Conservation (phyloP, 2,797 vertebrate genomes). For the Alosa sapidissima region DNA sequence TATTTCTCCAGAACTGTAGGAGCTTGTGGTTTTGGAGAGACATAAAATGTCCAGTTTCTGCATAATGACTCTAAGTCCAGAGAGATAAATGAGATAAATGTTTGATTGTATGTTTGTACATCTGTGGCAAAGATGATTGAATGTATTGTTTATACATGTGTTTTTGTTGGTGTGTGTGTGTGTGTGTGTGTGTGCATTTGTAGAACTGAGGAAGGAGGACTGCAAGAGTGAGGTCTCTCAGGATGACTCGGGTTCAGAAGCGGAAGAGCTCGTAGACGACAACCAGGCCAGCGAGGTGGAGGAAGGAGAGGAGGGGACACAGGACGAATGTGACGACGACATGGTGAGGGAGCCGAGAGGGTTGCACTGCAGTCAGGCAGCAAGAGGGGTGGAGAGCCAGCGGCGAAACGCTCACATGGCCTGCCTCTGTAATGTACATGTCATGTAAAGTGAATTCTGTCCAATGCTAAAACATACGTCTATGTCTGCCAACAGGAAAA, state of each 20-base stretch:
- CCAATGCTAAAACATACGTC: neutral
- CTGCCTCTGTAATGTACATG: too few species aligned
- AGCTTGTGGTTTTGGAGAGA: neutral
- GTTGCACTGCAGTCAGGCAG: neutral
- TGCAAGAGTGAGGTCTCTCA: constrained; percentile 76
- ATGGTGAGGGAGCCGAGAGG: constrained; percentile 72
- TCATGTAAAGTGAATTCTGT: constrained; percentile 9
- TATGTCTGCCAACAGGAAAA: constrained; percentile 73
- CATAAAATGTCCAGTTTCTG: neutral
- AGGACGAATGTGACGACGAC: constrained; percentile 78
- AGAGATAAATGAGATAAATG: too few species aligned
- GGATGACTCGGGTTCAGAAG: constrained; percentile 80
- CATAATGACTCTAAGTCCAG: neutral
- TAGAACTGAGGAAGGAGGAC: constrained; percentile 82
- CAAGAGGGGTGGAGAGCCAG: neutral
- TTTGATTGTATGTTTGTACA: too few species aligned
- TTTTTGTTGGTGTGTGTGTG: constrained; percentile 31
- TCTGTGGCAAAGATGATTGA: neutral
- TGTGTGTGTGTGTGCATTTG: constrained; percentile 33
- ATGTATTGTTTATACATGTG: constrained; percentile 11
- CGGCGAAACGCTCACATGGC: too few species aligned
- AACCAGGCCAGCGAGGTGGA: constrained; percentile 78
- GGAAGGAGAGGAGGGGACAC: constrained; percentile 78
- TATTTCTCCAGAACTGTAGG: neutral
- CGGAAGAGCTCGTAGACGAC: constrained; percentile 74